Base-by-base conservation (phyloP, 2,113 vertebrate species). In the Pelusios castaneus region DNA sequence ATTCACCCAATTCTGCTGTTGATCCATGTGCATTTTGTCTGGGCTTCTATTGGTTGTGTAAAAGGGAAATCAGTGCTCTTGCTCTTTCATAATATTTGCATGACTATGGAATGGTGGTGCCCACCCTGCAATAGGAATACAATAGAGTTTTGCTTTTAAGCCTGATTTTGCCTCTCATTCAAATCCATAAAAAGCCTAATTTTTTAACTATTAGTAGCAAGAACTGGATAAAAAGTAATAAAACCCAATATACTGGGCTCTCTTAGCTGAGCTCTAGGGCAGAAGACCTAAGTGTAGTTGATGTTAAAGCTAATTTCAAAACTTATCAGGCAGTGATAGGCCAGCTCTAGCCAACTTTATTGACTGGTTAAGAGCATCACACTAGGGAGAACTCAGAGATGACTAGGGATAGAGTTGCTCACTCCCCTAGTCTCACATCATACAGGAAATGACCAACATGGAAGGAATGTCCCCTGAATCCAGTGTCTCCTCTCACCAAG, bases 71-170 rank as follows among this genome's bases (percentile, higher is more conserved):
- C 51, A 94, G 77, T 60, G 63, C 38, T 54, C 80, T 76, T 76
- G 73, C 54, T 84, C 93, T 93, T 89, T 78, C 24, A 79, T n/a
- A 90, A 58, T 89, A 89, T 80, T 41, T 54, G 87, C 84, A 84
- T 54, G 29, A 56, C 76, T 43, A 25, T 27, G 70, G 70, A 75
- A 75, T 43, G 24, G 22, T 25, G 38, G 24, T 38, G 43, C 22
- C 24, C 38, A 75, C 41, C 24, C 24, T 38, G 22, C 6, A 22
- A 12, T 75, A 41, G 10, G 56, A 27, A 25, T 41, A 43, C 34
- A 67, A 21, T 17, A n/a, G 60, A 19, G 60, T n/a, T 67, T 67
- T n/a, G 60, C 60, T 67, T n/a, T 8, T n/a, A n/a, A 67, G 60
- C 34, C 16, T 67, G 60, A n/a, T 67, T n/a, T n/a, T 60, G 29